Evolutionary conservation across 2,797 vertebrate genomes (phyloP).

Genomic region (Staurois parvus): DNA sequence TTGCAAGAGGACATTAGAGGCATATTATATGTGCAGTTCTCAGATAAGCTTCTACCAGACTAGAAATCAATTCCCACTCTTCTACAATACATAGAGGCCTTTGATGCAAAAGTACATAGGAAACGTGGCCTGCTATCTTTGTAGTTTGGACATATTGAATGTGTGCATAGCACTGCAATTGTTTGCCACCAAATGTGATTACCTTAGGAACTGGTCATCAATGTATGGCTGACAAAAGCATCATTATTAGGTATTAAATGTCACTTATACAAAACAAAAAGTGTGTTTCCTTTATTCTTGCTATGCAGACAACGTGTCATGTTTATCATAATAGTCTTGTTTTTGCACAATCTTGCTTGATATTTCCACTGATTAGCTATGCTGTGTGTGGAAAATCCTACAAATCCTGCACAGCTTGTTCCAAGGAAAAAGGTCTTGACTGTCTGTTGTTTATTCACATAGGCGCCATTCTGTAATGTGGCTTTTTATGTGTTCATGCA

Average conservation of each 20-base stretch:
- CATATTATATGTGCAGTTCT: too few species aligned
- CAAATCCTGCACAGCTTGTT: constrained; percentile 61
- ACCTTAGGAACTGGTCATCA: neutral
- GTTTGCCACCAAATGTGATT: too few species aligned
- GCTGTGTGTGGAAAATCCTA: constrained; percentile 43
- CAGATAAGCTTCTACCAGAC: too few species aligned
- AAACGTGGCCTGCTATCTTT: too few species aligned
- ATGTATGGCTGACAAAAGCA: neutral
- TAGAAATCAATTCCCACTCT: too few species aligned
- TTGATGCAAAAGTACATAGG: too few species aligned
- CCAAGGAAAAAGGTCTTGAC: constrained; percentile 59
- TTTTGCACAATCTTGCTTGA: constrained; percentile 41
- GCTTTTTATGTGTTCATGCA: constrained; percentile 43
- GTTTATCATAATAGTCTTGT: constrained; percentile 10
- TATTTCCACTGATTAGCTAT: constrained; percentile 35
- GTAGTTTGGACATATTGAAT: too few species aligned
- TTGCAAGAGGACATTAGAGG: too few species aligned
- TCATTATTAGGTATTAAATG: neutral
- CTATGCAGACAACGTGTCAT: neutral
- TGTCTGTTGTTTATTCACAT: constrained; percentile 62
- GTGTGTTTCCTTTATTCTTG: neutral
- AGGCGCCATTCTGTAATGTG: constrained; percentile 64
- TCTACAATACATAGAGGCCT: too few species aligned
- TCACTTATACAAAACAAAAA: neutral
- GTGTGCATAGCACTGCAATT: too few species aligned